A percentile compares a stretch with the other conserved stretches of the same genome.
Evolutionary conservation across 2,113 vertebrate genomes (phyloP).

Genomic region (Labeo catla): DNA sequence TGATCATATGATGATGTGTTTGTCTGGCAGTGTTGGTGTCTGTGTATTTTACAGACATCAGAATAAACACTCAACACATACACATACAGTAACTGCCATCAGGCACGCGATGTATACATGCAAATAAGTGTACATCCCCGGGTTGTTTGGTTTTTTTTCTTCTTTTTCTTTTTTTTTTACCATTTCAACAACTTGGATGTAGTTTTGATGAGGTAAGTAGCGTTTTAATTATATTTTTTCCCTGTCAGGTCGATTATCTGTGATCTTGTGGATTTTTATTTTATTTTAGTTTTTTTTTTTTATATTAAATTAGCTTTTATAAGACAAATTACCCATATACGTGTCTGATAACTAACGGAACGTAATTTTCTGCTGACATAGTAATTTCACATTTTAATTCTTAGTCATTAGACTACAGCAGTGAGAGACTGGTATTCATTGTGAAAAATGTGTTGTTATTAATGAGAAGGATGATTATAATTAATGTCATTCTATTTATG

Average conservation of each 20-base stretch:
- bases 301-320: not conserved
- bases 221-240: not conserved
- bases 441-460: not conserved
- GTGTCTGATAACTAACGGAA: no score
- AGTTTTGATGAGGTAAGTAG: not conserved
- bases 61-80: not conserved
- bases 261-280: not conserved
- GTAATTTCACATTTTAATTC: not conserved
- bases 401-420: not conserved
- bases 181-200: not conserved
- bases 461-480: not conserved
- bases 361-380: not conserved
- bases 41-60: not conserved
- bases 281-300: not conserved
- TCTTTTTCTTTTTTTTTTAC: no score
- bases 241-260: not conserved
- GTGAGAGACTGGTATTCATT: not conserved
- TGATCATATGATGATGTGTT: not conserved
- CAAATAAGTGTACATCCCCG: not conserved
- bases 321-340: no score
- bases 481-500: not conserved
- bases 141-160: not conserved
- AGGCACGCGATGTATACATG: not conserved
- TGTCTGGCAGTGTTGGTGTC: not conserved
- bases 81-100: not conserved